These are phyloP conservation scores for Ardeotis arabs DNA, from an alignment of 2,113 vertebrate species.

Conservation along the genomic window DNA sequence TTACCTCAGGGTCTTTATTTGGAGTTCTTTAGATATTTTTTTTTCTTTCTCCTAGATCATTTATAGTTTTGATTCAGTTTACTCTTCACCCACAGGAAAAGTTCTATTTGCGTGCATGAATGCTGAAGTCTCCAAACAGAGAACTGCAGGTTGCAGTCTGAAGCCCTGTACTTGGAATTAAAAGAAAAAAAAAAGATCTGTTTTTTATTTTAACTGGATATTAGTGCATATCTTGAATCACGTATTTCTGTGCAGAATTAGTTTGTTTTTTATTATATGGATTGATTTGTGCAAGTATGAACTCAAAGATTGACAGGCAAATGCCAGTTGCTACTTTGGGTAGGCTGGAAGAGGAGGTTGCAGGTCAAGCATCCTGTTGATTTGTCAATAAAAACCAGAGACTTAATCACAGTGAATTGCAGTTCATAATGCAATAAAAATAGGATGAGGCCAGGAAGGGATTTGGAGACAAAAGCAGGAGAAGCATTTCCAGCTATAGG, in stretches of 20 bases:
- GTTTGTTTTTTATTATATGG: background rate
- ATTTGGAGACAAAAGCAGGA: background rate
- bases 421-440: background rate
- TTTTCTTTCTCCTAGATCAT: background rate
- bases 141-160: background rate
- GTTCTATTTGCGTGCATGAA: background rate
- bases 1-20: background rate
- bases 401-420: background rate
- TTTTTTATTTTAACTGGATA: background rate
- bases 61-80: background rate
- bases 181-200: background rate
- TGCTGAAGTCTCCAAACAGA: background rate
- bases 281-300: background rate
- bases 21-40: background rate
- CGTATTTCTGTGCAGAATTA: background rate
- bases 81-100: background rate
- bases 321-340: background rate
- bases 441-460: background rate
- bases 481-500: background rate
- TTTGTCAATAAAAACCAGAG: background rate
- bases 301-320: background rate
- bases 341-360: background rate
- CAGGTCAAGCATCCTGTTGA: background rate
- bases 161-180: background rate
- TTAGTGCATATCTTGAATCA: background rate